Percentiles rank a stretch among this genome's conserved stretches.
Evolutionary conservation across 2,888 invertebrate species (phyloP).

Genomic region (Chydorus sphaericus): DNA sequence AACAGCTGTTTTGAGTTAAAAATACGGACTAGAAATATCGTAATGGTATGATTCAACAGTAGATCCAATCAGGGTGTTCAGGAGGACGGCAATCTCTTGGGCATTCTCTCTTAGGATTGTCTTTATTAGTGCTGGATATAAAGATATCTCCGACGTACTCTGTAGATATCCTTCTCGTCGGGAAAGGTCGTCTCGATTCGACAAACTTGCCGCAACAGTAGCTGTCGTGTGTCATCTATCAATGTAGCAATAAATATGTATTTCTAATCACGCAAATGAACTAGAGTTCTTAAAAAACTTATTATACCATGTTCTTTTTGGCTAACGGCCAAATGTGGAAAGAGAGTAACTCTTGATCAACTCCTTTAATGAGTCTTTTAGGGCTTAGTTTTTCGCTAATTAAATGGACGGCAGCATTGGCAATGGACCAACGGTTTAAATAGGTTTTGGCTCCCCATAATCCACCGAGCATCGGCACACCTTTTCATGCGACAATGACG

Average conservation of each 20-base stretch:
- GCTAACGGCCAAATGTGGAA: slow-evolving; percentile 1
- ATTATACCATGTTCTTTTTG: not conserved
- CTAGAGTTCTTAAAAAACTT: not conserved
- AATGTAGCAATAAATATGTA: not conserved
- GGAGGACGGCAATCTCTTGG: not conserved
- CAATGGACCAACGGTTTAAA: not conserved
- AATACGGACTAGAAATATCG: not conserved
- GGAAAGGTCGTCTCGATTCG: not conserved
- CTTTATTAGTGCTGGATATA: not conserved
- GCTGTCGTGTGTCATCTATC: slow-evolving; percentile 8
- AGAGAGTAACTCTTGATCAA: not conserved
- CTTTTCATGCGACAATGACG: too few relatives aligned
- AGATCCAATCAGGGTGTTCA: slow-evolving; percentile 4
- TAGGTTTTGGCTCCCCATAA: slow-evolving; percentile 8
- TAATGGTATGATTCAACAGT: not conserved
- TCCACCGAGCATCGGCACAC: not conserved
- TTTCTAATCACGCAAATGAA: not conserved
- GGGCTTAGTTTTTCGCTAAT: too few relatives aligned
- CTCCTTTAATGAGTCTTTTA: not conserved
- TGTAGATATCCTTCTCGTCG: not conserved
- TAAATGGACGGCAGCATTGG: not conserved
- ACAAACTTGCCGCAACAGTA: not conserved
- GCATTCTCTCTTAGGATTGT: not conserved
- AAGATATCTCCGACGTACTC: not conserved
- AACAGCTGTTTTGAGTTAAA: too few relatives aligned